These are phyloP conservation scores for Cheilosia vulpina DNA, from an alignment of 2,888 invertebrate genomes.

Conservation along the genomic window DNA sequence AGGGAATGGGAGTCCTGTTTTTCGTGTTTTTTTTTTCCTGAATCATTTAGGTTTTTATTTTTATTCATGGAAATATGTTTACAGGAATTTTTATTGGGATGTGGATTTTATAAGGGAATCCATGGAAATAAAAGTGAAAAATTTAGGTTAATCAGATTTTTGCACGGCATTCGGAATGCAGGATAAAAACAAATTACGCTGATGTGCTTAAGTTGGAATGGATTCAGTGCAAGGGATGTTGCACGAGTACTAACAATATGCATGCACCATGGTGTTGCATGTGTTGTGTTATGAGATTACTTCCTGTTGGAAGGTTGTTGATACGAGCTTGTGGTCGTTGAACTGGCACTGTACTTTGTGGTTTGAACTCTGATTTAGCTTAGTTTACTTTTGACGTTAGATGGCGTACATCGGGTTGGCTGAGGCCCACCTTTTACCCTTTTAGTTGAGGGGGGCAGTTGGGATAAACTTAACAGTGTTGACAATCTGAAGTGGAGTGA, in stretches of 20 bases:
- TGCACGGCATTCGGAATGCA: constrained; percentile 63
- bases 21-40: constrained; percentile 21
- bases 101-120: constrained; percentile 44
- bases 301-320: constrained; percentile 19
- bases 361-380: too few species aligned
- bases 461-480: too few species aligned
- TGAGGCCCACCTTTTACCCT: too few species aligned
- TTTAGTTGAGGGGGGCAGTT: too few species aligned
- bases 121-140: constrained; percentile 60
- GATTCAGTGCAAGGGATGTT: constrained; percentile 11
- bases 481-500: too few species aligned
- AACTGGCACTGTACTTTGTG: constrained; percentile 7
- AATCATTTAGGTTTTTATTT: constrained; percentile 64
- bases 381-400: too few species aligned
- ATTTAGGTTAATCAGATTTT: constrained; percentile 75
- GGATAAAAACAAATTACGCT: constrained; percentile 60
- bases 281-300: constrained; percentile 2
- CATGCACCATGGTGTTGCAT: background rate
- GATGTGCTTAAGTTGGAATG: constrained; percentile 59
- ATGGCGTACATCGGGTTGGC: too few species aligned
- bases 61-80: constrained; percentile 70
- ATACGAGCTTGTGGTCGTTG: constrained; percentile 7
- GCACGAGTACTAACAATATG: background rate
- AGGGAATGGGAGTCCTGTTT: constrained; percentile 3
- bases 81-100: constrained; percentile 67